Percentiles rank a stretch among this genome's conserved stretches.
These are phyloP conservation scores for Poicephalus meyeri DNA, from an alignment of 2,113 vertebrate genomes.

Conservation along the genomic window DNA sequence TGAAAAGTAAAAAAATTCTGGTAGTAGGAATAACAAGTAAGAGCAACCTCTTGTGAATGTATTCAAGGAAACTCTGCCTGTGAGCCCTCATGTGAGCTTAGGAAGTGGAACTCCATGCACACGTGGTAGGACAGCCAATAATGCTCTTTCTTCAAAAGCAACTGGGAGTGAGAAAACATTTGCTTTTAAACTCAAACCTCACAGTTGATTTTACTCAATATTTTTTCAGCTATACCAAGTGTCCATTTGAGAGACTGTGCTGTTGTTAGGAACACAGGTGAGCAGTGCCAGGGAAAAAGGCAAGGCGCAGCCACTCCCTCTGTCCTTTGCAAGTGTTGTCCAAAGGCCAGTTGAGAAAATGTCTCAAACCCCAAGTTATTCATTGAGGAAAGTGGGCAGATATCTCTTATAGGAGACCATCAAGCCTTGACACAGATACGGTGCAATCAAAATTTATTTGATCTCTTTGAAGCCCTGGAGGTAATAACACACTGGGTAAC, in stretches of 20 bases:
- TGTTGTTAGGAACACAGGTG: not conserved
- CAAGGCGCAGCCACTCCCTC: not conserved
- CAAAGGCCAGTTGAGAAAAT: not conserved
- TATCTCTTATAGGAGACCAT: not conserved
- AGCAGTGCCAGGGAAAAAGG: not conserved
- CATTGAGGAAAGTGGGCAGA: not conserved
- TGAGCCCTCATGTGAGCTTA: fast-evolving
- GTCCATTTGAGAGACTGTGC: not conserved
- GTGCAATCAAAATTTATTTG: not conserved
- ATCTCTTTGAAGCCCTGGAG: not conserved
- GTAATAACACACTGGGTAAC: not conserved
- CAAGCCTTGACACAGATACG: not conserved
- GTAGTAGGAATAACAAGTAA: not conserved
- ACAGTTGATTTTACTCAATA: not conserved
- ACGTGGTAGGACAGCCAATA: not conserved
- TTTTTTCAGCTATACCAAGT: not conserved
- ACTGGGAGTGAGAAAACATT: not conserved
- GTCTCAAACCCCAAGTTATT: not conserved
- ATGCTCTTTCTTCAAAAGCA: not conserved
- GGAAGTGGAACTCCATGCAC: not conserved
- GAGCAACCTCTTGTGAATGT: not conserved
- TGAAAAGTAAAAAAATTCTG: not conserved
- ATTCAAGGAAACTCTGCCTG: not conserved
- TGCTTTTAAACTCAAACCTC: not conserved
- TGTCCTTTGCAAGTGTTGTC: not conserved